Conservation (phyloP, 2,888 invertebrate genomes). For the Tridacna gigas region DNA sequence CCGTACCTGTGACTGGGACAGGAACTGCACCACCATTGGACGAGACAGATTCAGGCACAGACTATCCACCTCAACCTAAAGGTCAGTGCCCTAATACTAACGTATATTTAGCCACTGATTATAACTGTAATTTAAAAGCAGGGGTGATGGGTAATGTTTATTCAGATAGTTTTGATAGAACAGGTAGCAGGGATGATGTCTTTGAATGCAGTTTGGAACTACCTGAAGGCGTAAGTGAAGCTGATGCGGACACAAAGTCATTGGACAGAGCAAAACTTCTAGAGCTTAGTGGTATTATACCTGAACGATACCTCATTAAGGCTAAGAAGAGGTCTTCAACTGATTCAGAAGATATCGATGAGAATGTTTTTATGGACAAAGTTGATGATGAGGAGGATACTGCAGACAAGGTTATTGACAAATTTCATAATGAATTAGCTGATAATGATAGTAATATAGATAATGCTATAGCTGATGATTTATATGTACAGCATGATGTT, state of each 20-base stretch:
- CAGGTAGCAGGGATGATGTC: slow-evolving; percentile 8
- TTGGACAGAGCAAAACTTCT: slow-evolving; percentile 42
- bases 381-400: neutral
- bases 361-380: neutral
- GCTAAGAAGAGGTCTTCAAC: slow-evolving; percentile 17
- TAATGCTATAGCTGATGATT: too few relatives aligned
- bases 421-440: too few relatives aligned
- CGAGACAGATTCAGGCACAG: neutral
- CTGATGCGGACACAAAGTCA: slow-evolving; percentile 13
- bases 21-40: slow-evolving; percentile 13
- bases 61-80: slow-evolving; percentile 1
- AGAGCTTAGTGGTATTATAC: slow-evolving; percentile 56
- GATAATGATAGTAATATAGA: too few relatives aligned
- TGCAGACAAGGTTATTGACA: neutral
- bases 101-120: slow-evolving; percentile 32
- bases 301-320: slow-evolving; percentile 54
- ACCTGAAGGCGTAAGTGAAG: neutral
- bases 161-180: slow-evolving; percentile 7
- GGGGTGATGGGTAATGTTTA: slow-evolving; percentile 19
- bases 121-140: slow-evolving; percentile 19
- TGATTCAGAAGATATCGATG: neutral
- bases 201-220: slow-evolving; percentile 4
- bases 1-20: neutral
- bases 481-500: too few relatives aligned
- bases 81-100: slow-evolving; percentile 52